Evolutionary conservation across 2,888 invertebrate genomes (phyloP).

Genomic region (Andrena praecox): DNA sequence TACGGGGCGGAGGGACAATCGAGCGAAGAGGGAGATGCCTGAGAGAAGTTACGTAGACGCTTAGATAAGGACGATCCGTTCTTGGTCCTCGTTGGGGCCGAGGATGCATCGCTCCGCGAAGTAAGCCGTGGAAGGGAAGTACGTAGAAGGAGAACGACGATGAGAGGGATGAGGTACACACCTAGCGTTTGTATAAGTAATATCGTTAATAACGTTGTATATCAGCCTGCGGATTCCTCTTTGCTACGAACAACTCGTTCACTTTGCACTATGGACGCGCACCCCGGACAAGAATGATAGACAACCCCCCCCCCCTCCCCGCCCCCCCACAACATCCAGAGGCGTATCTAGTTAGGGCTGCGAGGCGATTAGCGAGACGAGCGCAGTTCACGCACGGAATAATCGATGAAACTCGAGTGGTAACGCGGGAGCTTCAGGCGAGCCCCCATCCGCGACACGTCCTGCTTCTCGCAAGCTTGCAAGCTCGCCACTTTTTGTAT

Average conservation of each 20-base stretch:
- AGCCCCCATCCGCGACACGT: neutral
- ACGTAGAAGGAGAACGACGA: constrained; percentile 26
- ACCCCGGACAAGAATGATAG: constrained; percentile 14
- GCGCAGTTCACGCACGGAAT: neutral
- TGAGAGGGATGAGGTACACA: constrained; percentile 42
- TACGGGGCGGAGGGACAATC: neutral
- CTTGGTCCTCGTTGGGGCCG: constrained; percentile 1
- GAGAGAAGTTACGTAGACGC: neutral
- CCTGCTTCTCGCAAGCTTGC: constrained; percentile 49
- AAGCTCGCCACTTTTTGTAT: constrained; percentile 63
- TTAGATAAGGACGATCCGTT: neutral
- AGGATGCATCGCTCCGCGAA: neutral
- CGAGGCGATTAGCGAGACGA: neutral
- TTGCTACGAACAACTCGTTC: constrained; percentile 65
- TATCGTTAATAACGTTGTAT: constrained; percentile 72
- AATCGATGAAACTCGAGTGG: constrained; percentile 3
- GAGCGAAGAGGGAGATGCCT: neutral
- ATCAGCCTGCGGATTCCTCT: constrained; percentile 70
- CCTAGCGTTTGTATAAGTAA: constrained; percentile 74
- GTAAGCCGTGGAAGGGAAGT: constrained; percentile 7
- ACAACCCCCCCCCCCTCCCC: neutral
- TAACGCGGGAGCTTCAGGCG: neutral
- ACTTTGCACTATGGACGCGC: constrained; percentile 48
- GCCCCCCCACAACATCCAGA: constrained; percentile 8
- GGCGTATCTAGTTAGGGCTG: constrained; percentile 26